These are phyloP conservation scores for Rissa tridactyla DNA, from an alignment of 2,113 vertebrate genomes.

Conservation along the genomic window DNA sequence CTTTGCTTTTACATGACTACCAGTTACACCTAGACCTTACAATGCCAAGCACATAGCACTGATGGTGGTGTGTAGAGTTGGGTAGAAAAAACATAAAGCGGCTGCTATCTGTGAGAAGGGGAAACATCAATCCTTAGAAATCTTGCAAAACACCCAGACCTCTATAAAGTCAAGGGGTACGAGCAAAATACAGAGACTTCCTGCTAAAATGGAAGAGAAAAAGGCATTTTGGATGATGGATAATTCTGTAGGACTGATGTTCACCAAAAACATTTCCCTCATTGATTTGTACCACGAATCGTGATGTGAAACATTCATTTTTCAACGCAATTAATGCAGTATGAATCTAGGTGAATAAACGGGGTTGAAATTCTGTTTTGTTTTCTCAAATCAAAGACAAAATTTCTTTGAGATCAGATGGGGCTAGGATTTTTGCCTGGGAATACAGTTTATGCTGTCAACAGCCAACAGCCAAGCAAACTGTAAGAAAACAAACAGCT, in stretches of 20 bases:
- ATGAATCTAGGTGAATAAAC: not conserved
- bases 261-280: not conserved
- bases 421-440: not conserved
- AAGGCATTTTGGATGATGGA: not conserved
- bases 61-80: not conserved
- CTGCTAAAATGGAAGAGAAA: not conserved
- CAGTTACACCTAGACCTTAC: not conserved
- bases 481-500: not conserved
- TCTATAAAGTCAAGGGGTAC: not conserved
- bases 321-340: not conserved
- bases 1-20: not conserved
- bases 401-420: not conserved
- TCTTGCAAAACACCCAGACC: not conserved
- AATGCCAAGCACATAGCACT: not conserved
- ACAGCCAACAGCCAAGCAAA: not conserved
- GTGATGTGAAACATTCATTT: not conserved
- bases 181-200: not conserved
- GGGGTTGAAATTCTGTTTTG: not conserved
- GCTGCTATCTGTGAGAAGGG: not conserved
- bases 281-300: not conserved
- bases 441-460: not conserved
- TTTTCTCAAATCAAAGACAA: not conserved
- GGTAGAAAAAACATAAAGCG: not conserved
- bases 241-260: not conserved
- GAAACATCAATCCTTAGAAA: not conserved